Conservation (phyloP, 2,888 invertebrate species). For the Syrphus vitripennis region DNA sequence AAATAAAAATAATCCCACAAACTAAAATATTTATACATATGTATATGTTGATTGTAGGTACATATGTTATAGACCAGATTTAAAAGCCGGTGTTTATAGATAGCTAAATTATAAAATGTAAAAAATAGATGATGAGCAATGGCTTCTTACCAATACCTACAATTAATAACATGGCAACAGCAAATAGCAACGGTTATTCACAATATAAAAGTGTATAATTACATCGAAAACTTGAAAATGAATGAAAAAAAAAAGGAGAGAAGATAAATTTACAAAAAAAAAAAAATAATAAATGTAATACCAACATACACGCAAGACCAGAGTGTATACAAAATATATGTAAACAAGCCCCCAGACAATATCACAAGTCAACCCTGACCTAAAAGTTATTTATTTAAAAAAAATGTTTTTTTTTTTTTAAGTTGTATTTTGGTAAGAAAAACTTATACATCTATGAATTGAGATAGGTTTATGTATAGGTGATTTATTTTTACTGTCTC, state of each 20-base stretch:
- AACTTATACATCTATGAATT: conserved; percentile 6
- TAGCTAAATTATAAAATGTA: background rate
- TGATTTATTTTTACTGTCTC: conserved; percentile 55
- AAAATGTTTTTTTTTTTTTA: conserved; percentile 43
- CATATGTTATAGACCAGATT: background rate
- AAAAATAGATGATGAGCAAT: conserved; percentile 35
- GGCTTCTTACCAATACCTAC: conserved; percentile 5
- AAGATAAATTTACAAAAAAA: conserved; percentile 57
- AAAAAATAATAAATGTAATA: conserved; percentile 50
- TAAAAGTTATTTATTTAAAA: conserved; percentile 75
- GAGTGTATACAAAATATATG: conserved; percentile 73
- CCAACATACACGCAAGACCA: conserved; percentile 65
- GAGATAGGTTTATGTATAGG: conserved; percentile 23
- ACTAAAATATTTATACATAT: background rate
- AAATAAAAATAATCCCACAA: conserved; percentile 5
- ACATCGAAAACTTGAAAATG: conserved; percentile 42
- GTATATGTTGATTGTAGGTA: too few relatives aligned
- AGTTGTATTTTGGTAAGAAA: conserved; percentile 34
- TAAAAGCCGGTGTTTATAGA: conserved; percentile 19
- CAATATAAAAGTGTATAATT: conserved; percentile 32
- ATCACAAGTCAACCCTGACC: conserved; percentile 81
- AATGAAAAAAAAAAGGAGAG: conserved; percentile 57
- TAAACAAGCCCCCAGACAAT: conserved; percentile 73
- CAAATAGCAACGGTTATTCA: conserved; percentile 48
- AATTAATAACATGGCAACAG: background rate